These are phyloP conservation scores for Echinometra lucunter DNA, from an alignment of 53 echinoderm and acorn worm species.

Conservation along the genomic window DNA sequence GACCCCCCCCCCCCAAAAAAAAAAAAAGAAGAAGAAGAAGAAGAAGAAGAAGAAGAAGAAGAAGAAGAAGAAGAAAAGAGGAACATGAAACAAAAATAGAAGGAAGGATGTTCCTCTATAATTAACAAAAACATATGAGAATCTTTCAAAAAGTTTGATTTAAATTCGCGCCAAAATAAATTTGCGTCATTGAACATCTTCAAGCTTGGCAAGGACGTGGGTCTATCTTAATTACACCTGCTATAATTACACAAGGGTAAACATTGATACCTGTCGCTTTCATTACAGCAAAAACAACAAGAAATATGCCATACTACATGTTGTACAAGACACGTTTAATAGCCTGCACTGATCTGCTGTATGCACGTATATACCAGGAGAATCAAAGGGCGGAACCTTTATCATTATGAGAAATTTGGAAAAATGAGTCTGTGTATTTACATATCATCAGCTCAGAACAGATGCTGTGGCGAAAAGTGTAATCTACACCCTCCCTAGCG, in stretches of 20 bases:
- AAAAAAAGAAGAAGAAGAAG: not conserved
- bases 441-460: slow-evolving; percentile 62
- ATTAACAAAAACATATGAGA: not conserved
- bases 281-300: not conserved
- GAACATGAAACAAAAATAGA: not conserved
- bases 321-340: slow-evolving; percentile 20
- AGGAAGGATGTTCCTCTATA: not conserved
- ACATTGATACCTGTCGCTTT: not conserved
- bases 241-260: not conserved
- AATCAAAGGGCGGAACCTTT: slow-evolving; percentile 6
- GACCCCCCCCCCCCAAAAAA: not conserved
- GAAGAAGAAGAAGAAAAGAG: not conserved
- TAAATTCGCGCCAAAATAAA: not conserved
- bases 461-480: slow-evolving; percentile 63
- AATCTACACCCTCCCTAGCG: slow-evolving; percentile 58
- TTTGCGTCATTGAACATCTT: not conserved
- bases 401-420: slow-evolving; percentile 59
- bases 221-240: not conserved
- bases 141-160: not conserved
- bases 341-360: not conserved
- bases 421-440: slow-evolving; percentile 60
- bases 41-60: not conserved
- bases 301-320: not conserved
- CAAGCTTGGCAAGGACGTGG: not conserved
- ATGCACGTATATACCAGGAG: not conserved